Percentiles rank a stretch among this genome's conserved stretches.
These are phyloP conservation scores for Steinernema carpocapsae DNA, from an alignment of 2,888 invertebrate species.

Conservation along the genomic window DNA sequence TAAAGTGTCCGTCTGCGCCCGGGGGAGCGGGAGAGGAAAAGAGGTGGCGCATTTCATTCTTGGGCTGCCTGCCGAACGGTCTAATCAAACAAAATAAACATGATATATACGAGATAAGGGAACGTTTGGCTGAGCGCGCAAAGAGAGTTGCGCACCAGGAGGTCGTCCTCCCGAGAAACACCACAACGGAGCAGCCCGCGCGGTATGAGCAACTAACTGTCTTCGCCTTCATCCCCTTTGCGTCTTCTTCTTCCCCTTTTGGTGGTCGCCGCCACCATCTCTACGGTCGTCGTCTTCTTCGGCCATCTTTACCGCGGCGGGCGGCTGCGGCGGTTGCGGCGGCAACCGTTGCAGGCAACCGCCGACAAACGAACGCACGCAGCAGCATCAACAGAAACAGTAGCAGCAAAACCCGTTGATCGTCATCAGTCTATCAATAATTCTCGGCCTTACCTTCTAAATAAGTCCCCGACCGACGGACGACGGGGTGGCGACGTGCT, in stretches of 20 bases:
- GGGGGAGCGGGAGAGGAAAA: no score
- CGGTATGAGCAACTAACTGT: conserved; percentile 17
- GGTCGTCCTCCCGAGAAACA: conserved; percentile 21
- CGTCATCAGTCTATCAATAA: conserved; percentile 24
- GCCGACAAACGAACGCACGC: conserved; percentile 18
- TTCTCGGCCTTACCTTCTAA: background rate
- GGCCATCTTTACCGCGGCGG: background rate
- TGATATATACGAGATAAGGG: conserved; percentile 28
- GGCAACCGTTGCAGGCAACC: background rate
- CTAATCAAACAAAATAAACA: conserved; percentile 25
- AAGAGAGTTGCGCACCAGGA: conserved; percentile 21
- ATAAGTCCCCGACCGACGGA: background rate
- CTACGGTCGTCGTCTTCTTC: background rate
- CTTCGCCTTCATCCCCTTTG: conserved; percentile 23
- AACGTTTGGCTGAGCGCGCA: conserved; percentile 23
- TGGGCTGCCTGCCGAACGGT: conserved; percentile 26
- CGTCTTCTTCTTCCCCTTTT: background rate
- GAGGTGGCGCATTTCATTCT: no score
- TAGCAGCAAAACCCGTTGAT: conserved; percentile 18
- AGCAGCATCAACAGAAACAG: background rate
- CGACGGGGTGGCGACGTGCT: background rate
- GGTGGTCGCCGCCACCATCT: conserved; percentile 5
- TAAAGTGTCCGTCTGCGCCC: no score
- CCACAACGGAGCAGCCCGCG: conserved; percentile 5
- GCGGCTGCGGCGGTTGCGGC: background rate